Evolutionary conservation across 1,140 invertebrate genomes (phyloP).

Genomic region (Geopemphigus sp.): DNA sequence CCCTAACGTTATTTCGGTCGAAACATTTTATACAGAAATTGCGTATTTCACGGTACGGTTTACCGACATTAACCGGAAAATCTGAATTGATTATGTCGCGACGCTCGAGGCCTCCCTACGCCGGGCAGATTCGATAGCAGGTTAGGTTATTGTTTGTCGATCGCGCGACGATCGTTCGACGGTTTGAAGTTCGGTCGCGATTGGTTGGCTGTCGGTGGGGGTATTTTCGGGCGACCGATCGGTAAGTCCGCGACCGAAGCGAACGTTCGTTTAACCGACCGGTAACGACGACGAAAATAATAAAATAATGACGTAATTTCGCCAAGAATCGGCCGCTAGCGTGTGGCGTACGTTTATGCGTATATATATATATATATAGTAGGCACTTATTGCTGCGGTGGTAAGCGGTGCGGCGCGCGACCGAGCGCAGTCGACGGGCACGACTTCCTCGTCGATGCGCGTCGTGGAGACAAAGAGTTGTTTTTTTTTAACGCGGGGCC

Average conservation of each 20-base stretch:
- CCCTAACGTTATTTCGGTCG: too few relatives aligned
- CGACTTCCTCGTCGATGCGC: slow-evolving; percentile 16
- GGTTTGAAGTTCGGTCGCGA: background rate
- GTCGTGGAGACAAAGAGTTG: slow-evolving; percentile 25
- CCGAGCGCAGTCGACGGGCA: slow-evolving; percentile 29
- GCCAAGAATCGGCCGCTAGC: background rate
- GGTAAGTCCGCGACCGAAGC: background rate
- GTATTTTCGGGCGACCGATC: background rate
- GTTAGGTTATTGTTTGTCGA: too few relatives aligned
- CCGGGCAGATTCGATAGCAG: too few relatives aligned
- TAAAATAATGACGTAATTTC: slow-evolving; percentile 7
- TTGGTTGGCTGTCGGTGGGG: background rate
- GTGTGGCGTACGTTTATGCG: too few relatives aligned
- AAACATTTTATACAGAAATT: too few relatives aligned
- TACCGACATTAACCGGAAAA: too few relatives aligned
- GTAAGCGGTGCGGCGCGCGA: too few relatives aligned
- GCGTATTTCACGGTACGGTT: too few relatives aligned
- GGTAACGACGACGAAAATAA: background rate
- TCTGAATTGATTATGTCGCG: too few relatives aligned
- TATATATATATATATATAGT: background rate
- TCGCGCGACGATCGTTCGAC: background rate
- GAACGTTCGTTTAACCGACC: background rate
- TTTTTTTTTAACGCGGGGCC: background rate
- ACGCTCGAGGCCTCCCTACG: too few relatives aligned
- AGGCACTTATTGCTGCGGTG: background rate